Base-by-base conservation (phyloP, 2,888 invertebrate genomes). In the Campoplex capitator region DNA sequence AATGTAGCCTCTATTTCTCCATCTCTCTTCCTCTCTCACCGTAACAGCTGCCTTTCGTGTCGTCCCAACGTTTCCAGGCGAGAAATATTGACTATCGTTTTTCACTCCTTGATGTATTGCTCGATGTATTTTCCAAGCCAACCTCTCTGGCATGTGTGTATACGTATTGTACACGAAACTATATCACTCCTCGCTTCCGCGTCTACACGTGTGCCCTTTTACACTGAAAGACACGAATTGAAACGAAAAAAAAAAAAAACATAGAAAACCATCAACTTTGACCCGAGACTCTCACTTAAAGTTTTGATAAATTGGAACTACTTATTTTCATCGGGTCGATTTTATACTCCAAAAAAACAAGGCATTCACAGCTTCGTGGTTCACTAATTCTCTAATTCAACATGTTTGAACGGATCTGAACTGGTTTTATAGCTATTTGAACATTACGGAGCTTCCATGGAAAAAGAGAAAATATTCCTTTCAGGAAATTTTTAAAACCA, bases 71-170 rank as follows among this genome's bases (percentile, higher is more conserved):
- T 85, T 85, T 83, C 73, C 85, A 73, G 75, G 85, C 83, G 87
- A 85, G 85, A 87, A 87, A 87, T 87, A 87, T 87, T 85, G 87
- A 83, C 84, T 85, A 83, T 85, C 87, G 87, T 87, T 87, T 87
- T 87, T 87, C 84, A 87, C 83, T 75, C 67, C 75, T 79, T 87
- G 87, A 87, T 87, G 67, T 82, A 87, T 87, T 42, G 83, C 84
- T 70, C 78, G 71, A 85, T 83, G 83, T 87, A 87, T 85, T 87
- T 85, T 83, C 70, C 82, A 73, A 48, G 54, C 82, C 67, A 65
- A 68, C 67, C 56, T 45, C 45, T 71, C 62, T 70, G 62, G 71
- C 76, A 70, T 75, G 51, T 67, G 51, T 67, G 54, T 78, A 51
- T 51, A 65, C 54, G 48, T 62, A 62, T 73, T 48, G 28, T 67